These are phyloP conservation scores for Julus scandinavius DNA, from an alignment of 2,888 invertebrate species.

Conservation along the genomic window DNA sequence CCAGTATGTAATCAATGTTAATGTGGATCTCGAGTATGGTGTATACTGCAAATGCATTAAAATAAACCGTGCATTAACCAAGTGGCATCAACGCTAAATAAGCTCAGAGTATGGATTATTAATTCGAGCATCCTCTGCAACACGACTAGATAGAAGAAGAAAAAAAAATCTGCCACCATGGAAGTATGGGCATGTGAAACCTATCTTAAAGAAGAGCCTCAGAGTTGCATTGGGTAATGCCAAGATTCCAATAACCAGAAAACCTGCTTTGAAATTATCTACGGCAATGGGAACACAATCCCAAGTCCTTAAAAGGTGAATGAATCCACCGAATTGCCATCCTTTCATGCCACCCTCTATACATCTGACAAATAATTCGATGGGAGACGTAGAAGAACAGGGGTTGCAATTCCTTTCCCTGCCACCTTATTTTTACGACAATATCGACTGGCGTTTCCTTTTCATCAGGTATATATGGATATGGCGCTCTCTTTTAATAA, in stretches of 20 bases:
- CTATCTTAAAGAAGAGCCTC: background rate
- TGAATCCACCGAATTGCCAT: background rate
- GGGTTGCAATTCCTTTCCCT: background rate
- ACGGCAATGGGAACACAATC: background rate
- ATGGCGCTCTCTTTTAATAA: conserved; percentile 3
- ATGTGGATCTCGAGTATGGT: background rate
- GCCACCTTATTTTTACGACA: conserved; percentile 4
- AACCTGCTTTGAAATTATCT: background rate
- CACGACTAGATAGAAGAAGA: background rate
- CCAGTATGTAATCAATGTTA: background rate
- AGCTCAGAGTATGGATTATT: conserved; percentile 29
- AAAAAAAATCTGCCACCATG: background rate
- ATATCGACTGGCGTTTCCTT: conserved; percentile 9
- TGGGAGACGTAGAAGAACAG: background rate
- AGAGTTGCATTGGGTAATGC: background rate
- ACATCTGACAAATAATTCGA: background rate
- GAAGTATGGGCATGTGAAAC: background rate
- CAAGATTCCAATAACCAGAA: background rate
- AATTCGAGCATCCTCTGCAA: background rate
- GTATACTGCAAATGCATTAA: background rate
- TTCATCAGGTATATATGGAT: conserved; percentile 18
- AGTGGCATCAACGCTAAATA: conserved; percentile 8
- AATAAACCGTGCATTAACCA: background rate
- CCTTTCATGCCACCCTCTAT: background rate
- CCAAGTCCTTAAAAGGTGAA: background rate